A percentile compares a stretch with the other conserved stretches of the same genome.
These are phyloP conservation scores for Zapornia atra DNA, from an alignment of 2,113 vertebrate genomes.

Conservation along the genomic window DNA sequence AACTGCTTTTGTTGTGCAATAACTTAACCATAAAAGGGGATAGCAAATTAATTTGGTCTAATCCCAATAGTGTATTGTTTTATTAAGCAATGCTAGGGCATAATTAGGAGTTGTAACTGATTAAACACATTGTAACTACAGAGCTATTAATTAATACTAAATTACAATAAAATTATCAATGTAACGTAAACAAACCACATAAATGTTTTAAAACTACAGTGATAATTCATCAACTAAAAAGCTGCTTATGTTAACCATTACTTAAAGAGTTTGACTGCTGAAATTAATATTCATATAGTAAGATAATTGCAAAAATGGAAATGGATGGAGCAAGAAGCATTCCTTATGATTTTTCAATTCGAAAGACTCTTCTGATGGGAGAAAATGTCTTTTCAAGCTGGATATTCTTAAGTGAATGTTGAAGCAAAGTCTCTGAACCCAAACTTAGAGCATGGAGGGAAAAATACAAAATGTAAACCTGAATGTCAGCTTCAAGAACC, in stretches of 20 bases:
- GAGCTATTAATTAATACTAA: constrained; percentile 37
- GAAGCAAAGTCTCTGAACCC: neutral
- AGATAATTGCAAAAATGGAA: neutral
- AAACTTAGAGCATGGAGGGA: neutral
- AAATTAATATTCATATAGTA: neutral
- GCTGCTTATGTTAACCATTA: neutral
- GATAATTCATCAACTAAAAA: neutral
- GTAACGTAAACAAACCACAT: neutral
- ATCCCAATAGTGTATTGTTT: constrained; percentile 3
- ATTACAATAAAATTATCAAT: constrained; percentile 43
- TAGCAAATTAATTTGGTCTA: constrained; percentile 14
- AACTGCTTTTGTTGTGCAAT: neutral
- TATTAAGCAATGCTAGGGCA: constrained; percentile 3
- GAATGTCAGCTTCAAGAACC: neutral
- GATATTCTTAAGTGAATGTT: neutral
- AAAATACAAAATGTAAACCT: neutral
- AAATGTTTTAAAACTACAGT: neutral
- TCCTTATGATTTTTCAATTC: neutral
- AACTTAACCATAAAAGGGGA: neutral
- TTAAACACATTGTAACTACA: constrained; percentile 10
- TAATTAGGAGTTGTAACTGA: constrained; percentile 31
- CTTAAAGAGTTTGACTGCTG: neutral
- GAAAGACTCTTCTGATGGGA: neutral
- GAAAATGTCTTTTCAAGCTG: neutral
- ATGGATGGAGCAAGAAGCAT: neutral